Conservation (phyloP, 2,797 vertebrate species). For the Hypotaenidia philippensis region DNA sequence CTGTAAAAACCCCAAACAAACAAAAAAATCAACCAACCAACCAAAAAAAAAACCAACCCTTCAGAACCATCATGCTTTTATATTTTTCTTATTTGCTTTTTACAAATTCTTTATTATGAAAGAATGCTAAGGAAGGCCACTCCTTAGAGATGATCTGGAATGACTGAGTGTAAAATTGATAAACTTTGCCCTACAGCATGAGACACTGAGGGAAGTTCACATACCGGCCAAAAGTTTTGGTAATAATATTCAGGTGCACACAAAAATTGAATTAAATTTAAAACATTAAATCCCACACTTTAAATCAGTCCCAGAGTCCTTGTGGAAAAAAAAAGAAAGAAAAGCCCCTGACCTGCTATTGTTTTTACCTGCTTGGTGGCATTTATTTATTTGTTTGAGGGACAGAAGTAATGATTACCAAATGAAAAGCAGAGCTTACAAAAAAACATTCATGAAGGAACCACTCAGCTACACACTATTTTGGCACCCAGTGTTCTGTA, state of each 20-base stretch:
- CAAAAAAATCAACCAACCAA: accelerated
- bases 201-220: background rate
- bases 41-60: background rate
- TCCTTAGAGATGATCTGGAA: background rate
- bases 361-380: background rate
- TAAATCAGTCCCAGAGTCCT: background rate
- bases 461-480: background rate
- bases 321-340: background rate
- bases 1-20: background rate
- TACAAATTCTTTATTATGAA: background rate
- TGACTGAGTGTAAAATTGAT: background rate
- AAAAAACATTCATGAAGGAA: background rate
- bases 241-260: background rate
- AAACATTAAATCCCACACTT: background rate
- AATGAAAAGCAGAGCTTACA: background rate
- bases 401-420: background rate
- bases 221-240: background rate
- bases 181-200: background rate
- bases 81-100: background rate
- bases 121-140: background rate
- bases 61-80: background rate
- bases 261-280: background rate
- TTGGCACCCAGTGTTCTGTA: background rate
- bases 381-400: background rate
- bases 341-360: background rate